Evolutionary conservation across 2,113 vertebrate species (phyloP), one percentile per base, ranked within the genome.

Genomic region (Caracal caracal): DNA sequence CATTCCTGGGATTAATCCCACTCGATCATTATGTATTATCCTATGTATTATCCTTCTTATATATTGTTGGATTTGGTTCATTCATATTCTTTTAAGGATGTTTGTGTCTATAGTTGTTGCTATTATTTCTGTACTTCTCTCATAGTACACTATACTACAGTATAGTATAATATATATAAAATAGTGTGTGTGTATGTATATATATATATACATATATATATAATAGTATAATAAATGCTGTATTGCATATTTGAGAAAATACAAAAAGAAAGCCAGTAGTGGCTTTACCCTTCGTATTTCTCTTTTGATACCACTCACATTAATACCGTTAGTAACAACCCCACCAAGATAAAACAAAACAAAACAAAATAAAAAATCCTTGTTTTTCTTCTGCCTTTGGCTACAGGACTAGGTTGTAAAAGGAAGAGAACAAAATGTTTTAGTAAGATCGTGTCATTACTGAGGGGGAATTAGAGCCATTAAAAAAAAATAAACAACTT

Each of bases 401-500:
- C 95, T 97, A 26, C 70, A 59, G 37, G 66, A 30, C 47, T 82
- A 53, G 80, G 73, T 95, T 83, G 82, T 94, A 93, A 71, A 95
- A 86, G 82, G 65, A 95, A 94, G 70, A 65, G 96, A 93, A 97
- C 47, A 94, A 93, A 97, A 87, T 95, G 83, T 97, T 95, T 97
- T 94, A 70, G 82, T 84, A 95, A 68, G 73, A 86, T 93, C 82
- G 43, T 97, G n/a, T 81, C 16, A 90, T 98, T 92, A 90, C 43
- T 80, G 53, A 76, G 88, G 20, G 86, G 61, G 56, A 95, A 92
- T 96, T 87, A 71, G 43, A 88, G 49, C 83, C 83, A 92, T 92
- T 94, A 94, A 92, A 95, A 83, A 95, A 65, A 63, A 59, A 68
- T 30, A 97, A 83, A 73, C 33, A 90, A 33, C 40, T 43, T 70